These are phyloP conservation scores for Leptinotarsa lineolata DNA, from an alignment of 1,140 invertebrate genomes.

Conservation along the genomic window DNA sequence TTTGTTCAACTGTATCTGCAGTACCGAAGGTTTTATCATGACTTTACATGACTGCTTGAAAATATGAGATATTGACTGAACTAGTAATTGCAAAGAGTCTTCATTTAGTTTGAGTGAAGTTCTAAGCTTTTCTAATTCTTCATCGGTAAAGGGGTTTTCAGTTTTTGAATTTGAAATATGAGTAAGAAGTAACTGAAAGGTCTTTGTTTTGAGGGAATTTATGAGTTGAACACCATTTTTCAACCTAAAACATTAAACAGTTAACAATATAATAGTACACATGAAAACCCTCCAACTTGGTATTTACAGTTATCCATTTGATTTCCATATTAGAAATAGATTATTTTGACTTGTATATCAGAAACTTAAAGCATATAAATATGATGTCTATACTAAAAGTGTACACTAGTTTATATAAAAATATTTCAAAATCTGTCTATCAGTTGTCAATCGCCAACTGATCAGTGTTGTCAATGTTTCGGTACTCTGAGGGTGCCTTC, in stretches of 20 bases:
- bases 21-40: conserved; percentile 48
- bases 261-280: conserved; percentile 13
- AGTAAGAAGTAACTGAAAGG: conserved; percentile 40
- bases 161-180: conserved; percentile 39
- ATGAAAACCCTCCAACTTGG: conserved; percentile 29
- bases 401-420: too few species aligned
- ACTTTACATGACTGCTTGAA: conserved; percentile 48
- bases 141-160: conserved; percentile 40
- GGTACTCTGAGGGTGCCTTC: too few species aligned
- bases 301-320: conserved; percentile 41
- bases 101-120: conserved; percentile 41
- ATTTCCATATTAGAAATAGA: conserved; percentile 10
- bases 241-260: conserved; percentile 41
- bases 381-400: too few species aligned
- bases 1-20: conserved; percentile 47
- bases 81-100: conserved; percentile 40
- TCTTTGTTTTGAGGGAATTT: conserved; percentile 41
- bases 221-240: conserved; percentile 43
- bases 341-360: too few species aligned
- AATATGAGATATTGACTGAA: conserved; percentile 48
- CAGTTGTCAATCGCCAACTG: too few species aligned
- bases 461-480: too few species aligned
- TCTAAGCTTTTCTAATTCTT: conserved; percentile 44
- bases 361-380: too few species aligned
- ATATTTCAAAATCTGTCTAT: too few species aligned